Conservation (phyloP, 2,888 invertebrate genomes). For the Serrognathus titanus region DNA sequence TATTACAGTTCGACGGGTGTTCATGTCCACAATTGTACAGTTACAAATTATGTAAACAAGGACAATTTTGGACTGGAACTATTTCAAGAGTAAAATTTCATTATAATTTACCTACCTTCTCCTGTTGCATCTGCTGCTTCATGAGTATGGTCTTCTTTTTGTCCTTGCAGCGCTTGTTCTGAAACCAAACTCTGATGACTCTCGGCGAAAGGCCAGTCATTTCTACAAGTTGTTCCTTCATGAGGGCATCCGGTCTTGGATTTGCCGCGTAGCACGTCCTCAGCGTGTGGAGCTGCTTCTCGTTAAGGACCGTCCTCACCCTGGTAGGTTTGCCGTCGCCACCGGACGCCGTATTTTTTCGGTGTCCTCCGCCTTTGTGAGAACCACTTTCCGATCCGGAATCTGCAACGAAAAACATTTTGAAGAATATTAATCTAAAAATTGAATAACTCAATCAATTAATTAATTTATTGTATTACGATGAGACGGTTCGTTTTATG, state of each 20-base stretch:
- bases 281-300: conserved; percentile 95
- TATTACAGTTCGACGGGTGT: no score
- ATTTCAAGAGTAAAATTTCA: not conserved
- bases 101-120: conserved; percentile 70
- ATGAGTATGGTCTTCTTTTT: conserved; percentile 95
- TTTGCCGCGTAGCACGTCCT: conserved; percentile 97
- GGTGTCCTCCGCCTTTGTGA: conserved; percentile 67
- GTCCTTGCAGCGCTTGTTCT: conserved; percentile 96
- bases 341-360: conserved; percentile 45
- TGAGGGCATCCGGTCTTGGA: conserved; percentile 96
- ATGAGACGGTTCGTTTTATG: no score
- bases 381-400: conserved; percentile 90
- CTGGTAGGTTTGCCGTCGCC: conserved; percentile 96
- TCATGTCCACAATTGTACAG: no score
- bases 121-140: conserved; percentile 97
- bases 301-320: conserved; percentile 97
- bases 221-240: conserved; percentile 99
- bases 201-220: conserved; percentile 97
- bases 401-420: conserved; percentile 57
- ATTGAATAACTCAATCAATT: no score
- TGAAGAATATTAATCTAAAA: no score
- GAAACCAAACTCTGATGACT: conserved; percentile 99
- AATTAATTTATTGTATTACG: no score
- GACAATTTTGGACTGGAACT: no score
- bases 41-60: no score